phyloP scores from a whole-genome alignment of 1,140 invertebrate species.

The Drosophila kurseongensis region DNA sequence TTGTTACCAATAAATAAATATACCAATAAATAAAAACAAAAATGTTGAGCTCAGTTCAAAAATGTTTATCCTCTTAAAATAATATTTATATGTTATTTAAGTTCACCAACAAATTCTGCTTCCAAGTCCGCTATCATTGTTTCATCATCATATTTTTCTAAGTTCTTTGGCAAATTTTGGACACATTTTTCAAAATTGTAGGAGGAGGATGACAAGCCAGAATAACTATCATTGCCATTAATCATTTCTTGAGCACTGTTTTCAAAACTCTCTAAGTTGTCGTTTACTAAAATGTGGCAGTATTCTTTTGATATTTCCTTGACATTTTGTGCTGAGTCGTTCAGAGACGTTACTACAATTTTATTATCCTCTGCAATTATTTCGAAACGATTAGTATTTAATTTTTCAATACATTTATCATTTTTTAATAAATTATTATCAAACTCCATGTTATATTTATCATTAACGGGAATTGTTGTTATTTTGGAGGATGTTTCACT shows the following conservation, averaged over 20 bases:
- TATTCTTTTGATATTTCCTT: neutral
- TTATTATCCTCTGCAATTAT: too few species aligned
- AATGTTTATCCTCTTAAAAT: neutral
- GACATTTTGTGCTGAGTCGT: neutral
- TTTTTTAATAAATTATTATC: neutral
- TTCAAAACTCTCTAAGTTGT: neutral
- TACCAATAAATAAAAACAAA: too few species aligned
- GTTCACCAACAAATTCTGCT: slow-evolving; percentile 49
- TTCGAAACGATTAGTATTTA: neutral
- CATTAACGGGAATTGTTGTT: neutral
- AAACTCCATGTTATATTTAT: too few species aligned
- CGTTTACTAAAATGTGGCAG: neutral
- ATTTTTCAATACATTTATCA: neutral
- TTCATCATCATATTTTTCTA: slow-evolving; percentile 22
- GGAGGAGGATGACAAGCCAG: neutral
- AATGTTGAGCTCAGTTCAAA: neutral
- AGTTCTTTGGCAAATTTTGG: neutral
- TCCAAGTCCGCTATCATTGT: slow-evolving; percentile 52
- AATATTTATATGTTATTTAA: slow-evolving; percentile 33
- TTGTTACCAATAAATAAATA: too few species aligned
- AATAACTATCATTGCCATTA: neutral
- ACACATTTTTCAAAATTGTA: neutral
- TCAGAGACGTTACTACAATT: too few species aligned
- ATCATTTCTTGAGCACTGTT: too few species aligned
- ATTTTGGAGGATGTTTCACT: neutral